Base-by-base conservation (phyloP, 2,797 vertebrate species). In the Cuculus canorus region DNA sequence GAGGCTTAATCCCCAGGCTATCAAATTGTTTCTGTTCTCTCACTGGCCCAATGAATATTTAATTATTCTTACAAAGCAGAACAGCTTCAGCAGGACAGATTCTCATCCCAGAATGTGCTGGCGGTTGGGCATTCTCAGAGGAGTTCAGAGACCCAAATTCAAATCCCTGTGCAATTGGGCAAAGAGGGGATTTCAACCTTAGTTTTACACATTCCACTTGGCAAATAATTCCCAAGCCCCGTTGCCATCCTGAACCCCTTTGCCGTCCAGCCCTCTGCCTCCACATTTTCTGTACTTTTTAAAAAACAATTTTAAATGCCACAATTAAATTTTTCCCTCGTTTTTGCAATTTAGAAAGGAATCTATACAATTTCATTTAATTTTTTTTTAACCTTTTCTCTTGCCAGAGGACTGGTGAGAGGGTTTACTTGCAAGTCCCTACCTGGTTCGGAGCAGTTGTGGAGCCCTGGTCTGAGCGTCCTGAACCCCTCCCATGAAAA, bases 31-130 rank as follows among this genome's bases (percentile, higher is more conserved):
- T 95, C 96, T 96, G 88, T 96, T 96, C 96, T 96, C 95, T 95
- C 88, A 95, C 94, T 96, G 96, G 95, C 96, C 96, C 96, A 94
- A 94, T 96, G 95, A 96, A 96, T 96, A 96, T 96, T 96, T 95
- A 96, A 96, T 96, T 96, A 96, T 96, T 95, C 95, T 96, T 96
- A 95, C 94, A 96, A 96, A 96, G 96, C 93, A 96, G 96, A 96
- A 87, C 94, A 96, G 96, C 69, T 96, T 95, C 95, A 92, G 95
- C 96, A 95, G 96, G 96, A 93, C 95, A 92, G 96, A 96, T 96
- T 96, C 95, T 93, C 76, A 96, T 94, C 95, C 93, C 94, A 92
- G 93, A 95, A 96, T 94, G 69, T 96, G 93, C 94, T 30, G 22
- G 94, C 11, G 3, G 94, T 95, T 95, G 95, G 93, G 94, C 95